phyloP scores from a whole-genome alignment of 2,797 vertebrate species.

The Cryptoblepharus egeriae region DNA sequence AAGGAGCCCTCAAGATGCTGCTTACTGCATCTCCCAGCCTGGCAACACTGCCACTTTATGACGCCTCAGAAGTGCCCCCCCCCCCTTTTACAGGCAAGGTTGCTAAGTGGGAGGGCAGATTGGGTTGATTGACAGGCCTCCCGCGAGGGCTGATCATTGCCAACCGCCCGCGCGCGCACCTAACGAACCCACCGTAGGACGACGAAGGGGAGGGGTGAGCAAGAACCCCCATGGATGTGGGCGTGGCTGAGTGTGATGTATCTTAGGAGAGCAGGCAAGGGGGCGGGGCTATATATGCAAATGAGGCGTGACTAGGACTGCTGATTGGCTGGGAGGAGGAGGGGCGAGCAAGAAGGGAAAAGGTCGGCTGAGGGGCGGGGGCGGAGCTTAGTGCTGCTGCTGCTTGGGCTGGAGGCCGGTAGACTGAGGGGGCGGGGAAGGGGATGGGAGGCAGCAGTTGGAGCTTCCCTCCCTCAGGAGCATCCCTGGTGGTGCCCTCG shows the following conservation, averaged over 20 bases:
- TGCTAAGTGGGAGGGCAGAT: too few relatives aligned
- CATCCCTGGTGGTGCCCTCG: not conserved
- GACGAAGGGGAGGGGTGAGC: not conserved
- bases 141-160: accelerated
- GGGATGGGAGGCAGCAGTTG: not conserved
- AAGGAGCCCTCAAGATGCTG: not conserved
- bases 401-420: not conserved
- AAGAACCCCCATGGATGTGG: not conserved
- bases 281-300: not conserved
- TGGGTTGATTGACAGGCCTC: not conserved
- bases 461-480: not conserved
- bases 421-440: too few relatives aligned
- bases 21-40: not conserved
- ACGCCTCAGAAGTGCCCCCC: not conserved
- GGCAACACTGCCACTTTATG: not conserved
- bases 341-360: too few relatives aligned
- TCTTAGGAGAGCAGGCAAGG: not conserved
- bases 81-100: not conserved
- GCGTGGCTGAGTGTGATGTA: not conserved
- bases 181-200: too few relatives aligned
- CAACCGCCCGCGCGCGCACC: not conserved
- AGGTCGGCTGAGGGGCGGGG: not conserved
- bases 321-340: not conserved
- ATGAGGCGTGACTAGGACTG: not conserved
- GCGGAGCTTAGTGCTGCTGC: not conserved